Base-by-base conservation (phyloP, 2,888 invertebrate species). In the Andrena camellia region DNA sequence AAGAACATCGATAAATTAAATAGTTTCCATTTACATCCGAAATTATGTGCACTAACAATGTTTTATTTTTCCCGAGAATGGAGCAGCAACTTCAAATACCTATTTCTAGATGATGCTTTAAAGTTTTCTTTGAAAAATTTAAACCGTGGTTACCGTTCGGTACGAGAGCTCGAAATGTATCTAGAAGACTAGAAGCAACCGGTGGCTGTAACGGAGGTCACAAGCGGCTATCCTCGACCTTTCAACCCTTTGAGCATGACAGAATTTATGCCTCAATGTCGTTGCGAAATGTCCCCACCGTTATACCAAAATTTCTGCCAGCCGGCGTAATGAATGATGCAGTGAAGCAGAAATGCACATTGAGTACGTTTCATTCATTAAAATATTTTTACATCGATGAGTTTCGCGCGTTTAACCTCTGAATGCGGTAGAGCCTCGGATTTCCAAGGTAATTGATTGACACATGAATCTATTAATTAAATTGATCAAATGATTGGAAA, bases 161-260 rank as follows among this genome's bases (percentile, higher is more conserved):
- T 35, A 59, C 67, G 59, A 31, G 68, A 68, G 75, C 54, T 74
- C 33, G 52, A 68, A 66, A 50, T 57, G 60, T 67, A 64, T 77
- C 74, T 59, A 57, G 69, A 80, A 80, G 59, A 54, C 66, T 57
- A 66, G 76, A 84, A 86, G 88, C 86, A 88, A 88, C 88, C 83
- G 86, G 86, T 88, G 86, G 86, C 85, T 83, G 82, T 33, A 52
- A 86, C 85, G 62, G 76, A 86, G 83, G 77, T 85, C 79, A 81
- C 73, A 78, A 63, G 29, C 77, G 64, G 74, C 73, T 68, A 86
- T 48, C 60, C 78, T 78, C 42, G 71, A 72, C 63, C 76, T 78
- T 82, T 75, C 72, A 84, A 87, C 71, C 74, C 83, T 86, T 86
- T 78, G 54, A 85, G 59, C 60, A 23, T 35, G 75, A 78, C 71